Base-by-base conservation (phyloP, 2,797 vertebrate genomes). In the Mormyrops attenuatus region DNA sequence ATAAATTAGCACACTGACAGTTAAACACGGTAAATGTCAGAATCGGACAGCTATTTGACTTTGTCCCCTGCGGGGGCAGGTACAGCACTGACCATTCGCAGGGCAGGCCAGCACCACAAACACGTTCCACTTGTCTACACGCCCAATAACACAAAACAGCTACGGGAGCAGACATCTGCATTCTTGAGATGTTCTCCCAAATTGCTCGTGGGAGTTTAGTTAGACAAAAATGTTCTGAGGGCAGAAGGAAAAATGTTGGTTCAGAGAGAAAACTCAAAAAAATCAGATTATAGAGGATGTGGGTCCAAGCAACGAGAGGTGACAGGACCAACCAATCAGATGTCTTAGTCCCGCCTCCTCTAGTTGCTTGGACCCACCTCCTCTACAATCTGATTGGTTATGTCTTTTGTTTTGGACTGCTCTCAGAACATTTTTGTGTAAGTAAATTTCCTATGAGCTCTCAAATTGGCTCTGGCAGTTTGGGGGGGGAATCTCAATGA, bases 1-100 rank as follows among this genome's bases (percentile, higher is more conserved):
- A 90, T 91, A 94, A 95, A 95, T 95, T 95, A 94, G 93, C 92
- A 92, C 93, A 91, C 91, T 92, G 92, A 93, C 92, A 86, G 92
- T 93, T 92, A 90, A 90, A 92, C 90, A 89, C 90, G 92, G 94
- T 91, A 91, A 91, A 92, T 93, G 91, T 92, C 91, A 20, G 90
- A 90, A 94, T 92, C 92, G 93, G 93, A 93, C 94, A 92, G 91
- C 90, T 93, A 91, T 93, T 91, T 92, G 92, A 92, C 91, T 93
- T 92, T 93, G 52, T 88, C 20, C 22, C 9, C 34, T 47, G 15
- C 15, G 3, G 38, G 20, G 15, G 49, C 26, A 55, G 22, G 20
- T 8, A 20, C 4, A 5, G 49, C 9, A 26, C 50, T 1, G 17
- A 1, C 20, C 49, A 1, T 52, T 6, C 5, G 47, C 20, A 85